These are phyloP conservation scores for Schizopygopsis malacanthus DNA, from an alignment of 2,797 vertebrate genomes.

Conservation along the genomic window DNA sequence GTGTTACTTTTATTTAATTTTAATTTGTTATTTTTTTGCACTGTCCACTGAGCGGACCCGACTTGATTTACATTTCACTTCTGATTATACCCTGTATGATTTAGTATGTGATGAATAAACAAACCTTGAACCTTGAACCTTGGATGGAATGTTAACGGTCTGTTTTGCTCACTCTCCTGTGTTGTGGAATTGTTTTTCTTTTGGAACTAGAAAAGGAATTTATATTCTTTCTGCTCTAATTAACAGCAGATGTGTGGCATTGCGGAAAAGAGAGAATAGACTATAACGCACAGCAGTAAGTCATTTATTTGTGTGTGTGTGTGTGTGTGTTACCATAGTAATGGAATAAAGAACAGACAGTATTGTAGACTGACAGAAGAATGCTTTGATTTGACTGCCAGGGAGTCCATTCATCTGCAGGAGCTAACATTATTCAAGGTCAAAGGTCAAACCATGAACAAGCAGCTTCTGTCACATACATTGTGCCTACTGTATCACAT, in stretches of 20 bases:
- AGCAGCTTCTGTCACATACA: constrained; percentile 2
- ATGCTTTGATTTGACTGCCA: constrained; percentile 2
- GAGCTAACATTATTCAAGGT: constrained; percentile 13
- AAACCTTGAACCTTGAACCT: too few species aligned
- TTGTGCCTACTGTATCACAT: constrained; percentile 23
- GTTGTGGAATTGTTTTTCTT: neutral
- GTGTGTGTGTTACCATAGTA: neutral
- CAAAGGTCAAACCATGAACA: constrained; percentile 21
- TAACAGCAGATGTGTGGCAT: constrained; percentile 68
- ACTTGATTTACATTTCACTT: too few species aligned
- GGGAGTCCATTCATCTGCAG: constrained; percentile 12
- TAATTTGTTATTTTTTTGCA: too few species aligned
- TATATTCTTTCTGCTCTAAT: constrained; percentile 50
- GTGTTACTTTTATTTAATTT: too few species aligned
- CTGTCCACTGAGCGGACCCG: too few species aligned
- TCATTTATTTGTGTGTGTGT: neutral
- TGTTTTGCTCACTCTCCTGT: constrained; percentile 11
- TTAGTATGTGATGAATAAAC: too few species aligned
- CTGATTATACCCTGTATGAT: too few species aligned
- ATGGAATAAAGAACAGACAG: constrained; percentile 15
- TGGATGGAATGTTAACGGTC: neutral
- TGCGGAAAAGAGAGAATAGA: neutral
- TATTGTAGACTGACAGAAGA: constrained; percentile 9
- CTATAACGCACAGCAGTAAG: neutral
- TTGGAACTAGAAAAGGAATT: constrained; percentile 23